A percentile compares a stretch with the other conserved stretches of the same genome.
These are phyloP conservation scores for Amblyopsis rosae DNA, from an alignment of 2,113 vertebrate genomes.

Conservation along the genomic window DNA sequence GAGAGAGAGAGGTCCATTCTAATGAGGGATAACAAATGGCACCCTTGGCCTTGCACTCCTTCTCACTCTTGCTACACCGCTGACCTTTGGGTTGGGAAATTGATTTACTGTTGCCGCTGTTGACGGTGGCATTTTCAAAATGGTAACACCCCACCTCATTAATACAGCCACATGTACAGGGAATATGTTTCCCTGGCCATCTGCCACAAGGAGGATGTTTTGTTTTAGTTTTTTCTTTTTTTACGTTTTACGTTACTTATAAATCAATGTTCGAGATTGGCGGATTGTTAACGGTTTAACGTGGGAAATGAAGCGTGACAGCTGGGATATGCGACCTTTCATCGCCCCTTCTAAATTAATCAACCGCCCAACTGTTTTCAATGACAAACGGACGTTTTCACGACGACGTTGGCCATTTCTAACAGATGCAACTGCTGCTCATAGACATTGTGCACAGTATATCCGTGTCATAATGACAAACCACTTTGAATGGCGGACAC, in stretches of 20 bases:
- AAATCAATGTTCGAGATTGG: slow-evolving; percentile 54
- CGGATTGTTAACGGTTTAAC: slow-evolving; percentile 34
- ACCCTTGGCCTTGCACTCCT: slow-evolving; percentile 51
- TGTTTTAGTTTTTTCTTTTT: background rate
- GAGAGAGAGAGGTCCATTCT: slow-evolving; percentile 60
- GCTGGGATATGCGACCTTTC: slow-evolving; percentile 34
- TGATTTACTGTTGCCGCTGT: slow-evolving; percentile 79
- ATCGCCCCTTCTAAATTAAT: slow-evolving; percentile 16
- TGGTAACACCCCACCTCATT: slow-evolving; percentile 77
- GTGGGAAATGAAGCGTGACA: slow-evolving; percentile 36
- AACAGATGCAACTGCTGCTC: background rate
- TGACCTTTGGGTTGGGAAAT: slow-evolving; percentile 80
- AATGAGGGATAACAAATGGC: slow-evolving; percentile 77
- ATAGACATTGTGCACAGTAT: slow-evolving; percentile 11
- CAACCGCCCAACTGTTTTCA: slow-evolving; percentile 1
- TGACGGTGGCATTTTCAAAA: slow-evolving; percentile 81
- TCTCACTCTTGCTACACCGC: slow-evolving; percentile 61
- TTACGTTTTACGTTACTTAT: slow-evolving; percentile 58
- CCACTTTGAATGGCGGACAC: slow-evolving; percentile 5
- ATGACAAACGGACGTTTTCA: slow-evolving; percentile 11
- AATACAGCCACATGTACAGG: slow-evolving; percentile 70
- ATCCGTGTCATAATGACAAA: slow-evolving; percentile 8
- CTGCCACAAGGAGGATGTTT: slow-evolving; percentile 28
- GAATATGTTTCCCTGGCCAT: slow-evolving; percentile 59
- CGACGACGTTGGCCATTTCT: background rate